phyloP scores from a whole-genome alignment of 2,888 invertebrate species.

The Epirrita christyi region DNA sequence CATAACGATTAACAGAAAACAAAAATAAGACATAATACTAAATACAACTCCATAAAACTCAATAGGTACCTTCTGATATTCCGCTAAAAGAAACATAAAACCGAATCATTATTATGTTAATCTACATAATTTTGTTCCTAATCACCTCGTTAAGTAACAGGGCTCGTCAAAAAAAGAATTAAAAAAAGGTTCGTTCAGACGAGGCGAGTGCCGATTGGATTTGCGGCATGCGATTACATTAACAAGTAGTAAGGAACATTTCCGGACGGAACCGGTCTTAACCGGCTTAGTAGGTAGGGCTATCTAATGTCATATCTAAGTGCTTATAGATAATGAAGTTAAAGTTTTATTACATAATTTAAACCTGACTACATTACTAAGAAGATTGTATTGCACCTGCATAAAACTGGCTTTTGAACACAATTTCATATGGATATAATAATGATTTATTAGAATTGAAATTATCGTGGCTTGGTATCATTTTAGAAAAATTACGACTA shows the following conservation, averaged over 20 bases:
- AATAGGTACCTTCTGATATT: conserved; percentile 7
- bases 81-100: conserved; percentile 28
- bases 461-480: too few relatives aligned
- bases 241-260: conserved; percentile 72
- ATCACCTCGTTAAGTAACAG: conserved; percentile 34
- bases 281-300: conserved; percentile 59
- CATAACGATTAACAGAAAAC: not conserved
- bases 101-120: conserved; percentile 36
- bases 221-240: conserved; percentile 74
- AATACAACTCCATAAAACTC: conserved; percentile 20
- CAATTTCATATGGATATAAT: too few relatives aligned
- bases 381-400: too few relatives aligned
- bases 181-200: conserved; percentile 34
- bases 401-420: too few relatives aligned
- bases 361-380: too few relatives aligned
- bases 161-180: conserved; percentile 34
- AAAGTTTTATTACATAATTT: too few relatives aligned
- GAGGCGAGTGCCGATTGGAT: conserved; percentile 56
- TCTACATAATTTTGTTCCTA: conserved; percentile 34
- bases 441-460: too few relatives aligned
- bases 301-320: conserved; percentile 11
- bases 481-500: too few relatives aligned
- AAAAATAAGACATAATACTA: conserved; percentile 8
- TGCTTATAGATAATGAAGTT: too few relatives aligned
- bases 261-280: conserved; percentile 64